Conservation (phyloP, 2,797 vertebrate species). For the Acipenser ruthenus region DNA sequence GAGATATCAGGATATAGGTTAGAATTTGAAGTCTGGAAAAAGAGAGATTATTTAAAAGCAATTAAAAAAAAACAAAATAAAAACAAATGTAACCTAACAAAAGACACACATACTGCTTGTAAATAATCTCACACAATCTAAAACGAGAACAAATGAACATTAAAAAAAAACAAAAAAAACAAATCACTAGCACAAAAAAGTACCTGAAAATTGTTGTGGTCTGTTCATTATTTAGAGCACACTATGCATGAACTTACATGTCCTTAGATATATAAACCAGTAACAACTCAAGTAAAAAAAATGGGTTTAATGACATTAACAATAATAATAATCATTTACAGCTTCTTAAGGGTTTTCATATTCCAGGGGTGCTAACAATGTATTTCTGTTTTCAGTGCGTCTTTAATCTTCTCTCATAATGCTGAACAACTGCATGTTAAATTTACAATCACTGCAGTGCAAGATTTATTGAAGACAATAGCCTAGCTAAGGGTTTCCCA, state of each 20-base stretch:
- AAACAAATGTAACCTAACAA: not conserved
- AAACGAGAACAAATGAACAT: not conserved
- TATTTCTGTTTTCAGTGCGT: conserved; percentile 10
- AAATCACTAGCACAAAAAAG: too few relatives aligned
- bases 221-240: conserved; percentile 6
- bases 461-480: not conserved
- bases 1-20: conserved; percentile 50
- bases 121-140: not conserved
- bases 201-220: too few relatives aligned
- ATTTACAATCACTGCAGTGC: conserved; percentile 2
- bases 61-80: not conserved
- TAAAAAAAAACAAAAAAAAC: not conserved
- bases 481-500: too few relatives aligned
- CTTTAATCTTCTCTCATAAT: not conserved
- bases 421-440: not conserved
- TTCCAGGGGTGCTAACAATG: conserved; percentile 16
- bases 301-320: conserved; percentile 3
- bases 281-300: conserved; percentile 1
- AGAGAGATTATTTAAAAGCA: conserved; percentile 50
- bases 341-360: conserved; percentile 7
- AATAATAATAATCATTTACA: conserved; percentile 16
- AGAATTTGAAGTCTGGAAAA: conserved; percentile 68
- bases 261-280: not conserved
- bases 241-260: conserved; percentile 7
- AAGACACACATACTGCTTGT: too few relatives aligned